Evolutionary conservation across 2,113 vertebrate species (phyloP), one percentile per base, ranked within the genome.

Genomic region (Sapayoa aenigma): DNA sequence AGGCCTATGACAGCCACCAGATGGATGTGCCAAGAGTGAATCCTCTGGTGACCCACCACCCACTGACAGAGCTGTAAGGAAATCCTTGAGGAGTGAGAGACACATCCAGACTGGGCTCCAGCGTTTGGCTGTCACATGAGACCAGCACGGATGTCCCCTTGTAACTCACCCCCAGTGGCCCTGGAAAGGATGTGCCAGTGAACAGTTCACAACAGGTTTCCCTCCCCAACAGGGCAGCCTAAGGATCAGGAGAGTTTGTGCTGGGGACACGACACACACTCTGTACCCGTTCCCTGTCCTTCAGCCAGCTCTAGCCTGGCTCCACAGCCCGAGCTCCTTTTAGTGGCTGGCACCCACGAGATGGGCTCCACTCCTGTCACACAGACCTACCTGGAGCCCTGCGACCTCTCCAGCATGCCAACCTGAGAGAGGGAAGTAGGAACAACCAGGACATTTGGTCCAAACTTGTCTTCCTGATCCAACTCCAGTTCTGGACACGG

Each of bases 121-220:
- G 16, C 9, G 83, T n/a, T 24, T 7, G 25, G 39, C 12, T 30
- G 47, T 27, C 2, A 1, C 4, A 1, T 3, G 18, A 81, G 50
- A 6, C 17, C 68, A 31, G 22, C 1, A 0, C 2, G 2, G 11
- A 31, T 9, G 8, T 18, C 12, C 37, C 28, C 22, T 11, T 15
- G 16, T 33, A 71, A 55, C 14, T n/a, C 66, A 85, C 6, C 31
- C 20, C 30, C 9, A 33, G 4, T 0, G 16, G 22, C 17, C 24
- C 56, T 44, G 27, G 23, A 75, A 47, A 50, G 76, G 56, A 30
- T 42, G 22, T 67, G 62, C 63, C 28, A 76, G 44, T 11, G 20
- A 75, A 66, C 0, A 0, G 35, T 42, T 75, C 67, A n/a, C 39
- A 55, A 35, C 20, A 15, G 14, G 21, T 14, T 41, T 55, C 75